Conservation (phyloP, 2,797 vertebrate species). For the Naso thynnoides region DNA sequence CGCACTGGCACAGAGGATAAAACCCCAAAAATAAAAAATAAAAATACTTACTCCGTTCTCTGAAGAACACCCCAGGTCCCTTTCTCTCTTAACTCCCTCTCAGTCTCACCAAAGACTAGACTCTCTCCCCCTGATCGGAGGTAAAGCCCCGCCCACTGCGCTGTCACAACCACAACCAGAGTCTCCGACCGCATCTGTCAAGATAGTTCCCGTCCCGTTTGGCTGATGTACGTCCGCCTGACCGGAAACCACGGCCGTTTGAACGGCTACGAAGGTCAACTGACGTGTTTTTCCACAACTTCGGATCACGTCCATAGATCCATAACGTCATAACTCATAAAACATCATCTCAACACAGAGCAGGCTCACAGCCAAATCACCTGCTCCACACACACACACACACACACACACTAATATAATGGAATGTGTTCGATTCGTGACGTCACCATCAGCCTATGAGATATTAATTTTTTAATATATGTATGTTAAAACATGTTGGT, state of each 20-base stretch:
- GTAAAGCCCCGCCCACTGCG: conserved; percentile 82
- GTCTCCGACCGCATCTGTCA: conserved; percentile 7
- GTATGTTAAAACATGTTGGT: neutral
- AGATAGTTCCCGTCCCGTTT: conserved; percentile 51
- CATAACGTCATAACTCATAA: neutral
- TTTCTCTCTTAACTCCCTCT: conserved; percentile 82
- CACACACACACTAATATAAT: neutral
- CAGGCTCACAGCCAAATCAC: neutral
- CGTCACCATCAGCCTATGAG: no score
- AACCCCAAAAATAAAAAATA: no score
- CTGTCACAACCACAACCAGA: conserved; percentile 75
- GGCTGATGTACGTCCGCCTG: conserved; percentile 14
- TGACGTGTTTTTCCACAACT: neutral
- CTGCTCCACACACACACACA: no score
- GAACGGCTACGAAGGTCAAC: neutral
- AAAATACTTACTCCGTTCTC: conserved; percentile 84
- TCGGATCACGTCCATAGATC: no score
- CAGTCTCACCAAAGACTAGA: conserved; percentile 82
- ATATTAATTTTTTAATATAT: neutral
- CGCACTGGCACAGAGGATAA: conserved; percentile 18
- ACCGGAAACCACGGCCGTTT: conserved; percentile 18
- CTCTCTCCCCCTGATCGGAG: conserved; percentile 83
- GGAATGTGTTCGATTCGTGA: fast-evolving
- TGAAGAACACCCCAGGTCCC: conserved; percentile 77
- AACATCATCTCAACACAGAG: neutral